These are phyloP conservation scores for Hypanus sabinus DNA, from an alignment of 2,113 vertebrate species.

Conservation along the genomic window DNA sequence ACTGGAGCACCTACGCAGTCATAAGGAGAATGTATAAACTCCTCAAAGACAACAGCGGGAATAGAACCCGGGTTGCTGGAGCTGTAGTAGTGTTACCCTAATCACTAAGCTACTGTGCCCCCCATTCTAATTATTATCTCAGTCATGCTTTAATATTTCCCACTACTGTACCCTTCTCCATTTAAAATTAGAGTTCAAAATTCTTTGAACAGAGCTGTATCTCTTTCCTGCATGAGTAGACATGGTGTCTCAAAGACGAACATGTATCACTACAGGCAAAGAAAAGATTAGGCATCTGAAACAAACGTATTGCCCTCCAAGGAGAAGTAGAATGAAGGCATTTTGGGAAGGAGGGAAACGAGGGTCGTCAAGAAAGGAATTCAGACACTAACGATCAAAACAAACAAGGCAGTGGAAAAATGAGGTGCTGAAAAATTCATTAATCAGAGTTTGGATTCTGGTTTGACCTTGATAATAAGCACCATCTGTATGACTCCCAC, in stretches of 20 bases:
- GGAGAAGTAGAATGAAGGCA: background rate
- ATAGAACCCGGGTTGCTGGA: no score
- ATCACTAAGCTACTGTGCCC: no score
- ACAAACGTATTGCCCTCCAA: background rate
- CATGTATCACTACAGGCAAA: background rate
- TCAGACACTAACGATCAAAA: slow-evolving; percentile 26
- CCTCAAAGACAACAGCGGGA: no score
- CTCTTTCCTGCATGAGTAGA: background rate
- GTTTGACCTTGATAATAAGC: slow-evolving; percentile 29
- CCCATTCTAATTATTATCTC: background rate
- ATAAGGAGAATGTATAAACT: no score
- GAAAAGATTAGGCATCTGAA: background rate
- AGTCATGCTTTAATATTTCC: background rate
- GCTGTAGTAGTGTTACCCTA: no score
- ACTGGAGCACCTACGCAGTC: no score
- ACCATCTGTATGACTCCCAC: slow-evolving; percentile 8
- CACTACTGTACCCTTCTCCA: background rate
- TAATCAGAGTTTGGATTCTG: slow-evolving; percentile 23
- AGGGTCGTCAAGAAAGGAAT: slow-evolving; percentile 16
- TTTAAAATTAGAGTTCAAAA: background rate
- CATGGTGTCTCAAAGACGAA: background rate
- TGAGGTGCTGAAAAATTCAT: slow-evolving; percentile 30
- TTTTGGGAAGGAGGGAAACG: background rate
- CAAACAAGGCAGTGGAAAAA: slow-evolving; percentile 17
- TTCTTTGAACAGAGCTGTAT: background rate